Evolutionary conservation across 2,113 vertebrate genomes (phyloP).

Genomic region (Centropristis striata): DNA sequence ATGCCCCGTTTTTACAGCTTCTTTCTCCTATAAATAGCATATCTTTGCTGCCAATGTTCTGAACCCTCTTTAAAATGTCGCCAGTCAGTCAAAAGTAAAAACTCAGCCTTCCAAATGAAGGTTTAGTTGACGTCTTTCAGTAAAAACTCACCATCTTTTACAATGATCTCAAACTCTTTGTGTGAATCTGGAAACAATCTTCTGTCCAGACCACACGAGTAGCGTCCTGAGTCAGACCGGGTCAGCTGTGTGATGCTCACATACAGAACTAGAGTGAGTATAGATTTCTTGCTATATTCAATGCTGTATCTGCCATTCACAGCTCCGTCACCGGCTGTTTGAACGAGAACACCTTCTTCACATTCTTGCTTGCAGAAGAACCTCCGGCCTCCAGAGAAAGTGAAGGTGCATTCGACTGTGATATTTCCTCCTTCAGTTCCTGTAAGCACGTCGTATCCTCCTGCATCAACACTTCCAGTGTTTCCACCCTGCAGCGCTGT

Average conservation of each 20-base stretch:
- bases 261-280: background rate
- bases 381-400: background rate
- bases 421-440: background rate
- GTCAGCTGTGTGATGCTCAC: constrained; percentile 1
- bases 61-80: too few species aligned
- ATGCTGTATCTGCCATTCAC: background rate
- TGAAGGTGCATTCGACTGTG: background rate
- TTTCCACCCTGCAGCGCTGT: background rate
- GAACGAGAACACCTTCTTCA: background rate
- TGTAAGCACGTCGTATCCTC: background rate
- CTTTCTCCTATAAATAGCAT: too few species aligned
- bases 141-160: background rate
- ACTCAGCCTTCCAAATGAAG: too few species aligned
- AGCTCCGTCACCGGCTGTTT: too few species aligned
- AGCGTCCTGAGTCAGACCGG: background rate
- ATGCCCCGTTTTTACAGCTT: too few species aligned
- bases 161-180: constrained; percentile 7
- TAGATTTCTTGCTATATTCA: background rate
- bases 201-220: constrained; percentile 1
- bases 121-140: too few species aligned
- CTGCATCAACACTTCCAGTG: background rate
- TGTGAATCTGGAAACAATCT: background rate
- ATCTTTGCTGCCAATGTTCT: too few species aligned
- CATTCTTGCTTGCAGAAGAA: background rate
- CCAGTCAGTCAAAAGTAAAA: too few species aligned